Conservation (phyloP, 23 tunicate genomes). For the Pegea sp. region DNA sequence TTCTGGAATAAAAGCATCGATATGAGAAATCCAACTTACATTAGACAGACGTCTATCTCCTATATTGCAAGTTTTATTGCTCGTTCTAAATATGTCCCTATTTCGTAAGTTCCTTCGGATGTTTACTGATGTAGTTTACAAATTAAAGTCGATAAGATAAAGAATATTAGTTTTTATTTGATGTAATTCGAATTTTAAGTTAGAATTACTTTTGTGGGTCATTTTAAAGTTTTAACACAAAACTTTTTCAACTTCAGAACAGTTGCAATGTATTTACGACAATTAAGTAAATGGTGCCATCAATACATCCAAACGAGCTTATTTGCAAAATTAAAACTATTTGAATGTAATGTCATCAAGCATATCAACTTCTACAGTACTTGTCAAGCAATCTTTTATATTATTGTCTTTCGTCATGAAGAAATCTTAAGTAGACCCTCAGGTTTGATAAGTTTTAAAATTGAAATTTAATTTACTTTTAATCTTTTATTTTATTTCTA, state of each 20-base stretch:
- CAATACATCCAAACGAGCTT: no score
- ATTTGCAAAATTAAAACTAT: no score
- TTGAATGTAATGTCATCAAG: slow-evolving; percentile 8
- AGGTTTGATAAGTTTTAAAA: slow-evolving; percentile 3
- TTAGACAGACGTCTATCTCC: slow-evolving; percentile 26
- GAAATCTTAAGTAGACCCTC: slow-evolving; percentile 12
- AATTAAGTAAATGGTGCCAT: no score
- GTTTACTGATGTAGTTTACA: no score
- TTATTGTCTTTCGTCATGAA: slow-evolving; percentile 23
- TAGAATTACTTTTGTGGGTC: no score
- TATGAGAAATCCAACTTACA: slow-evolving; percentile 2
- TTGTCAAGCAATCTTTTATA: slow-evolving; percentile 58
- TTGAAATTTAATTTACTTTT: background rate
- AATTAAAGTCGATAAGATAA: no score
- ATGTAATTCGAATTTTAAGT: no score
- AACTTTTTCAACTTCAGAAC: no score
- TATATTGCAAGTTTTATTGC: slow-evolving; percentile 49
- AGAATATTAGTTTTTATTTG: no score
- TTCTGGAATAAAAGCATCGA: slow-evolving; percentile 24
- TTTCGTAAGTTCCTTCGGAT: slow-evolving; percentile 20
- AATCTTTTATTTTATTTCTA: background rate
- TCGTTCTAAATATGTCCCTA: slow-evolving; percentile 20
- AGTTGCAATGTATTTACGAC: no score
- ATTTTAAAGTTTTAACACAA: no score
- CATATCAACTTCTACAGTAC: slow-evolving; percentile 46